These are phyloP conservation scores for Montipora foliosa DNA, from an alignment of 64 coral and sea anemone genomes.

Conservation along the genomic window DNA sequence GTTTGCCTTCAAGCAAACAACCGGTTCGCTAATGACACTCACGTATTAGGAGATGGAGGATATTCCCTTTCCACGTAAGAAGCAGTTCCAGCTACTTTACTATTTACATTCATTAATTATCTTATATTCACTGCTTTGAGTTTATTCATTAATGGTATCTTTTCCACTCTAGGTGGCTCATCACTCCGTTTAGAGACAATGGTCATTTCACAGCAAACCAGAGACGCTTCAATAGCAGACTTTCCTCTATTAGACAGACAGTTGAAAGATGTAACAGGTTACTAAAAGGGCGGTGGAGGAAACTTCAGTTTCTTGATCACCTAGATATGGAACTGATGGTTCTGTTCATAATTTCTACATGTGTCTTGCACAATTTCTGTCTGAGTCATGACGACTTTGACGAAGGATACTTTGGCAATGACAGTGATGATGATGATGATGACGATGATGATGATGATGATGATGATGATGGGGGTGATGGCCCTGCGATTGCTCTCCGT, in stretches of 20 bases:
- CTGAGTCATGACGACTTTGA: conserved; percentile 47
- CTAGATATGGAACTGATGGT: conserved; percentile 55
- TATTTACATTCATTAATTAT: not conserved
- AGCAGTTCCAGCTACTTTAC: not conserved
- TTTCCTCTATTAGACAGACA: conserved; percentile 23
- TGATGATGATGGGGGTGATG: no score
- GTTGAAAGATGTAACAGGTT: conserved; percentile 37
- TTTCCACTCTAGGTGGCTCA: conserved; percentile 1
- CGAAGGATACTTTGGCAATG: conserved; percentile 25
- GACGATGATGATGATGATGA: no score
- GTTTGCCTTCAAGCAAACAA: conserved; percentile 29
- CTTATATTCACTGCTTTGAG: not conserved
- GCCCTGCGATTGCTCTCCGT: no score
- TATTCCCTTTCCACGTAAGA: conserved; percentile 7
- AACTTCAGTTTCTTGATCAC: no score
- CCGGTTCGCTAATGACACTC: conserved; percentile 19
- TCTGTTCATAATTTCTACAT: conserved; percentile 37
- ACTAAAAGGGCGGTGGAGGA: conserved; percentile 36
- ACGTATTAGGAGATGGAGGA: conserved; percentile 50
- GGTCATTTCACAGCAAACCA: no score
- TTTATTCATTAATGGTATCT: no score
- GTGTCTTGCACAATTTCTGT: conserved; percentile 66
- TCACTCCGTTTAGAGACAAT: no score
- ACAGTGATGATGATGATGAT: not conserved
- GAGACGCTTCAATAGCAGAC: no score